Evolutionary conservation across 2,113 vertebrate species (phyloP), one percentile per base, ranked within the genome.

Genomic region (Trichomycterus rosablanca): DNA sequence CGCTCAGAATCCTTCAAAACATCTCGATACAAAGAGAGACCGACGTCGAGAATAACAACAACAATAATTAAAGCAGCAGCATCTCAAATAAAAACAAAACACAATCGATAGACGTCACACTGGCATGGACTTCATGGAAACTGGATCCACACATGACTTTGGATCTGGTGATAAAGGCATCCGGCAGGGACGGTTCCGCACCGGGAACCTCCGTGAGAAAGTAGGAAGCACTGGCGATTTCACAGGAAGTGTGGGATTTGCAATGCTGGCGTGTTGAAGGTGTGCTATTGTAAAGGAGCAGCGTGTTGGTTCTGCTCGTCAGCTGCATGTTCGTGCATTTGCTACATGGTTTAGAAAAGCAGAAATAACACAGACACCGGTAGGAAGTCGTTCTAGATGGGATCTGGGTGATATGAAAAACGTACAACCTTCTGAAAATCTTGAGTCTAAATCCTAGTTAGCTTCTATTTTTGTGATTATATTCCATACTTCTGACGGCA

Each of bases 141-240:
- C 7, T 4, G 5, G 34, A 11, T 22, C 15, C 10, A 19, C 34
- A 39, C 30, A 30, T 40, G 18, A 39, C 8, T 16, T 26, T 37
- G 40, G 34, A 28, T 49, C 16, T 2, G 20, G 50, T 34, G 50
- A 20, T n/a, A 32, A 52, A 52, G 28, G 14, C 28, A 34, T 52
- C 30, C 18, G 20, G 30, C 24, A n/a, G 7, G 26, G 26, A 30
- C 7, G 7, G 26, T 30, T n/a, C n/a, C n/a, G n/a, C n/a, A n/a
- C n/a, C n/a, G n/a, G n/a, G n/a, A n/a, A n/a, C n/a, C n/a, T n/a
- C n/a, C n/a, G n/a, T n/a, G n/a, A n/a, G n/a, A n/a, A 71, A 30
- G 45, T 32, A 48, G 70, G 70, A 72, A 72, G 70, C 60, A 53
- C 59, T 61, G n/a, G 57, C 59, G 34, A 53, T 53, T n/a, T 72